These are phyloP conservation scores for Cosmia pyralina DNA, from an alignment of 2,888 invertebrate species.

Conservation along the genomic window DNA sequence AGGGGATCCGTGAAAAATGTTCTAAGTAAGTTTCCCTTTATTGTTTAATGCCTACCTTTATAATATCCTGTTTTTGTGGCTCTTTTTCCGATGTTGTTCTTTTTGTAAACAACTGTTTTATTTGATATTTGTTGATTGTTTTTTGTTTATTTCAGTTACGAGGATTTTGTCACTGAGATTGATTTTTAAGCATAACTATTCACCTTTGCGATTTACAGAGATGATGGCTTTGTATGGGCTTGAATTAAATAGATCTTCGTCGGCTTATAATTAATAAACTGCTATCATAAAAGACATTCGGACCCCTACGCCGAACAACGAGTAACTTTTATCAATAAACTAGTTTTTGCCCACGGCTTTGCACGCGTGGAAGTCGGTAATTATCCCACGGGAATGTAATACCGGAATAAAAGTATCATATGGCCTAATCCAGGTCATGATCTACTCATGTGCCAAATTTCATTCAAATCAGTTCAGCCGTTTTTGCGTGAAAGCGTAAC, in stretches of 20 bases:
- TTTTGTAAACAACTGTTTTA: slow-evolving; percentile 34
- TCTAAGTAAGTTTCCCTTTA: slow-evolving; percentile 78
- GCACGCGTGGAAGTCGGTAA: too few species aligned
- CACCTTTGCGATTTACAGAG: neutral
- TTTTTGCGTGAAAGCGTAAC: too few species aligned
- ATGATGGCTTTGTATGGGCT: neutral
- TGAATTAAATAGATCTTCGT: neutral
- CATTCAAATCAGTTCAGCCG: too few species aligned
- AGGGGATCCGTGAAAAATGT: slow-evolving; percentile 75
- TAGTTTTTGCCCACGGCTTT: too few species aligned
- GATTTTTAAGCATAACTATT: neutral
- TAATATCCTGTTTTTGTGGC: slow-evolving; percentile 46
- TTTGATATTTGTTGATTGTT: slow-evolving; percentile 23
- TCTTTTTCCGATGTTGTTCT: slow-evolving; percentile 34
- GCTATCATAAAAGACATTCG: too few species aligned
- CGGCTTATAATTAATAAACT: too few species aligned
- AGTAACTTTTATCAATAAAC: neutral
- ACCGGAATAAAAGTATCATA: too few species aligned
- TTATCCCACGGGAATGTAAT: too few species aligned
- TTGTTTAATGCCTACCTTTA: slow-evolving; percentile 60
- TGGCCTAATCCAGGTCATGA: too few species aligned
- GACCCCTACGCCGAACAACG: neutral
- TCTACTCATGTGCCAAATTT: too few species aligned
- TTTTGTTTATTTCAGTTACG: slow-evolving; percentile 6
- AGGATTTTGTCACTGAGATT: neutral